Evolutionary conservation across 2,888 invertebrate species (phyloP).

Genomic region (Cacoxenus indagator): DNA sequence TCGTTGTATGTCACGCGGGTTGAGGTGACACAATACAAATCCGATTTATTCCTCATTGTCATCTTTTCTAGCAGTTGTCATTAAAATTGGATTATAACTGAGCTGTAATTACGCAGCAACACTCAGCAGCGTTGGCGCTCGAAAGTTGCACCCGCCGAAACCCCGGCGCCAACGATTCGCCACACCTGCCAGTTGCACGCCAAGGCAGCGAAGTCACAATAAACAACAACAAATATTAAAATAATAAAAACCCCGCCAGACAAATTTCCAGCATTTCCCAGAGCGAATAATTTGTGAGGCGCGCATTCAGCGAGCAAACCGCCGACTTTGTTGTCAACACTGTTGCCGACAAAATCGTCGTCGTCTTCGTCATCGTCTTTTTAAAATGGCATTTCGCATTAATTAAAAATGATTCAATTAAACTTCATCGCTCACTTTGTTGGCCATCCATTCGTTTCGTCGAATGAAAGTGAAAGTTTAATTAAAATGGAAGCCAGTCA

Average conservation of each 20-base stretch:
- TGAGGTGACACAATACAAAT: neutral
- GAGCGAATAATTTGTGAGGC: constrained; percentile 14
- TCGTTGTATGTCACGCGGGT: neutral
- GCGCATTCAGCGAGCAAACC: constrained; percentile 11
- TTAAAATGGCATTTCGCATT: constrained; percentile 62
- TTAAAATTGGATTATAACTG: constrained; percentile 62
- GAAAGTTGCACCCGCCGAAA: too few species aligned
- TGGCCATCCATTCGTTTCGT: constrained; percentile 28
- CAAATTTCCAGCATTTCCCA: too few species aligned
- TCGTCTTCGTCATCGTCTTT: constrained; percentile 40
- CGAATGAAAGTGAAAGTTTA: constrained; percentile 49
- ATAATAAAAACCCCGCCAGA: too few species aligned
- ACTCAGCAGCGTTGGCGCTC: constrained; percentile 24
- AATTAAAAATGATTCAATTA: constrained; percentile 66
- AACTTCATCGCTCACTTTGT: constrained; percentile 33
- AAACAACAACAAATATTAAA: too few species aligned
- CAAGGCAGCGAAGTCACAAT: too few species aligned
- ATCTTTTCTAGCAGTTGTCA: constrained; percentile 28
- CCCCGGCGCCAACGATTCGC: too few species aligned
- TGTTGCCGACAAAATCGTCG: neutral
- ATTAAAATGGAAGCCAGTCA: constrained; percentile 51
- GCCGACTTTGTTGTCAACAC: neutral
- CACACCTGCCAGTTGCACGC: too few species aligned
- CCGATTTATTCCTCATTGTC: neutral
- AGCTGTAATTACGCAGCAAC: constrained; percentile 63